Percentiles rank a stretch among this genome's conserved stretches.
phyloP scores from a whole-genome alignment of 2,113 vertebrate species.

The Nettapus auritus region DNA sequence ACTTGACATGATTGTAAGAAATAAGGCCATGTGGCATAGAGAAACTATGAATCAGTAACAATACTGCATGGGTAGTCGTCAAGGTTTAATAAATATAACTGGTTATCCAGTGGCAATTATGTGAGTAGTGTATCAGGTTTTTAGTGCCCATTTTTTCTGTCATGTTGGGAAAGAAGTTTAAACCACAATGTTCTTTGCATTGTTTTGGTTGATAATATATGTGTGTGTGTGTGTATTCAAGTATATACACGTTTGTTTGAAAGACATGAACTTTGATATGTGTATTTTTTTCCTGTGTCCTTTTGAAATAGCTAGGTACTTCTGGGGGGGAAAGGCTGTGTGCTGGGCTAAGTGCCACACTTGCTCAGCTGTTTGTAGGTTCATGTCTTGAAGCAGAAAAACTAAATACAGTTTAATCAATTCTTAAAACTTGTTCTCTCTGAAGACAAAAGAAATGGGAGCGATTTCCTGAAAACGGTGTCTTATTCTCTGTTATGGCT shows the following conservation, averaged over 20 bases:
- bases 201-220: background rate
- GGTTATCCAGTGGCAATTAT: background rate
- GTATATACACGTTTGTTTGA: background rate
- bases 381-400: background rate
- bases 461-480: background rate
- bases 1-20: background rate
- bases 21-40: background rate
- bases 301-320: background rate
- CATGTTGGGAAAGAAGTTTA: background rate
- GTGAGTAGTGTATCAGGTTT: background rate
- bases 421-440: background rate
- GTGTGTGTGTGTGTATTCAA: rapidly evolving
- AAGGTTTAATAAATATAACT: background rate
- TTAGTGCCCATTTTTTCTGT: background rate
- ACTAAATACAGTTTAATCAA: background rate
- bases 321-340: background rate
- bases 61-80: background rate
- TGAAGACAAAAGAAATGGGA: background rate
- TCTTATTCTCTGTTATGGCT: background rate
- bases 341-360: background rate
- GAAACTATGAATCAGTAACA: background rate
- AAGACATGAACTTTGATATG: background rate
- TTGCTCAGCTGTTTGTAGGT: background rate
- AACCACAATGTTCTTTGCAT: background rate
- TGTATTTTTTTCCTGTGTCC: background rate